Evolutionary conservation across 2,888 invertebrate genomes (phyloP), one percentile per base, ranked within the genome.

Genomic region (Drosophila anceps): DNA sequence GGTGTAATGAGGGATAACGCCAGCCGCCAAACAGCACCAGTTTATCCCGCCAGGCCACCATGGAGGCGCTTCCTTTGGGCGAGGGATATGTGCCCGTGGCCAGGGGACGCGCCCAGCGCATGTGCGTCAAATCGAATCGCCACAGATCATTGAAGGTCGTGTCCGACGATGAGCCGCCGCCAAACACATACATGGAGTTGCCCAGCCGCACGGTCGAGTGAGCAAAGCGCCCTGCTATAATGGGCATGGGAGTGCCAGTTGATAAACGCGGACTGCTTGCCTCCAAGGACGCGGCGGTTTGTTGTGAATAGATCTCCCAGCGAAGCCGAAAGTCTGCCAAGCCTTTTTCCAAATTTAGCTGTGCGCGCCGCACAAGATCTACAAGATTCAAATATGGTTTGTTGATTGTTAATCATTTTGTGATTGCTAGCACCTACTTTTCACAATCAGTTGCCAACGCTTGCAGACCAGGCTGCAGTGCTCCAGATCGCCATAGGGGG

Each of bases 71-170:
- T 58, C 98, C 98, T 93, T 98, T 99, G 0, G 99, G 98, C 6
- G 98, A 97, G 10, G 99, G 99, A 94, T 98, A 98, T 54, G 96
- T 89, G 8, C 92, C 92, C 93, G 96, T 96, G 5, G 97, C 96
- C 50, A 97, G 93, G 0, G 97, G 96, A 78, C 98, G 94, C 24
- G 96, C 95, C 98, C 98, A 98, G 81, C 95, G 94, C 85, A 98
- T 94, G 53, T 95, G 96, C 1, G 96, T 96, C 71, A 99, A 94
- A 94, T 99, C 98, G 92, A 99, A 95, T 76, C 95, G 95, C 99
- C 99, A 99, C 37, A 99, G 94, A 94, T 99, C 99, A 94, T 99
- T 99, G 91, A 98, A 98, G 15, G 99, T 98, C 24, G 99, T 98
- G 88, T 97, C 96, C 62, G 97, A 96, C 41, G 97, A 96, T 13